These are phyloP conservation scores for Gymnoscopelus microlampas DNA, from an alignment of 2,797 vertebrate species.

Conservation along the genomic window DNA sequence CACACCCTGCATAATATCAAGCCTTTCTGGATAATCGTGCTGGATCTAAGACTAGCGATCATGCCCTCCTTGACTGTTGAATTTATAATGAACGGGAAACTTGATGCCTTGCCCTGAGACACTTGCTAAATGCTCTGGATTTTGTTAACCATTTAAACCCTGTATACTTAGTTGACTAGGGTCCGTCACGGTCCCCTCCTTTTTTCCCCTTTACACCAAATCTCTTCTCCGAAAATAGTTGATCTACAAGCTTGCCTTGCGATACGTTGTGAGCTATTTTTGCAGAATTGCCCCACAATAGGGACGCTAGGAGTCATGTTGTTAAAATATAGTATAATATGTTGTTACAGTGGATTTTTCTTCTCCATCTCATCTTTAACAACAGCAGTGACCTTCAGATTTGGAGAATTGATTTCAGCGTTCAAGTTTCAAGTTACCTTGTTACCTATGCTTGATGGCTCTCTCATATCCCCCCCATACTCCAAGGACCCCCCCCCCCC, in stretches of 20 bases:
- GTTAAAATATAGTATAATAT: not conserved
- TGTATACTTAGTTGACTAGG: too few species aligned
- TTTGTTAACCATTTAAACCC: not conserved
- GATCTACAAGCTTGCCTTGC: too few species aligned
- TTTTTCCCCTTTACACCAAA: too few species aligned
- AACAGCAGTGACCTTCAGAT: slow-evolving; percentile 64
- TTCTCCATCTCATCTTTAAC: slow-evolving; percentile 29
- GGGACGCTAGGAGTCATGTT: too few species aligned
- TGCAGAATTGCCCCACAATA: too few species aligned
- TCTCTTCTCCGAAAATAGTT: too few species aligned
- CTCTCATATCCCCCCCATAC: slow-evolving; percentile 47
- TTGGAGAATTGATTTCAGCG: slow-evolving; percentile 38
- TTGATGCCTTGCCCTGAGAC: not conserved
- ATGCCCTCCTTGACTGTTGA: not conserved
- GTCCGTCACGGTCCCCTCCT: too few species aligned
- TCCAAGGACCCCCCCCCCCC: slow-evolving; percentile 45
- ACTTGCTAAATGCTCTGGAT: slow-evolving; percentile 1
- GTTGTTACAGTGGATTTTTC: slow-evolving; percentile 1
- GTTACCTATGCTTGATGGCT: slow-evolving; percentile 35
- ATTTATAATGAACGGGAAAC: not conserved
- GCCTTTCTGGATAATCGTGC: not conserved
- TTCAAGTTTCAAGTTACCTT: slow-evolving; percentile 12
- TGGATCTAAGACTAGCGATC: slow-evolving; percentile 16
- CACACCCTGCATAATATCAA: slow-evolving; percentile 32
- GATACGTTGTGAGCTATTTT: too few species aligned